phyloP scores from a whole-genome alignment of 2,113 vertebrate genomes.

The Aramus guarauna region DNA sequence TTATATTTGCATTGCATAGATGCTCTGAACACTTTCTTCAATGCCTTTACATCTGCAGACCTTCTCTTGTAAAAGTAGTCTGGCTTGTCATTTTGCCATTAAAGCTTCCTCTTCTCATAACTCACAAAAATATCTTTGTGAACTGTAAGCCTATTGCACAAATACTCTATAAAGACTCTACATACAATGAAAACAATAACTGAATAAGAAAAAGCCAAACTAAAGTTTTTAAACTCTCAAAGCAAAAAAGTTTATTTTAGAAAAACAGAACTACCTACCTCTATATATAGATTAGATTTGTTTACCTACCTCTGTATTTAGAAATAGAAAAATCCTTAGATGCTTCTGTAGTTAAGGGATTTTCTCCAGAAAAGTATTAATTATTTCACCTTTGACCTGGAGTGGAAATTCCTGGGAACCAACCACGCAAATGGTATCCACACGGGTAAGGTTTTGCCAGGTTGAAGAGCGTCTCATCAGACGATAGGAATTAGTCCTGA shows the following conservation, averaged over 20 bases:
- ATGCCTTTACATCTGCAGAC: background rate
- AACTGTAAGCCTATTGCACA: background rate
- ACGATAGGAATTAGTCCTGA: background rate
- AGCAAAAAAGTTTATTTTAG: background rate
- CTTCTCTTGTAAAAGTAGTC: background rate
- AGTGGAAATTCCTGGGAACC: background rate
- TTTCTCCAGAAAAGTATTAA: background rate
- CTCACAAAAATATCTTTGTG: background rate
- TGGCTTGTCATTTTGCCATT: conserved; percentile 12
- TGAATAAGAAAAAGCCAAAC: background rate
- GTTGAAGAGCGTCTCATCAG: background rate
- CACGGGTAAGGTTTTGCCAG: background rate
- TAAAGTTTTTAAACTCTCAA: background rate
- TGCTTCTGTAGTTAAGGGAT: background rate
- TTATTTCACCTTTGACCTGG: background rate
- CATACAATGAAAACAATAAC: background rate
- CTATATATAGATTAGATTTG: too few species aligned
- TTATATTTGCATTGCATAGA: background rate
- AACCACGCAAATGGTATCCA: background rate
- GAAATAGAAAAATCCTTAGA: background rate
- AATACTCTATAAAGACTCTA: background rate
- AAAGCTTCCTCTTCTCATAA: background rate
- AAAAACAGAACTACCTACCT: background rate
- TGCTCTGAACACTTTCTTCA: background rate
- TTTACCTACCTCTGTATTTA: background rate